These are phyloP conservation scores for Microcebus lehilahytsara DNA, from an alignment of 2,113 vertebrate species.

Conservation along the genomic window DNA sequence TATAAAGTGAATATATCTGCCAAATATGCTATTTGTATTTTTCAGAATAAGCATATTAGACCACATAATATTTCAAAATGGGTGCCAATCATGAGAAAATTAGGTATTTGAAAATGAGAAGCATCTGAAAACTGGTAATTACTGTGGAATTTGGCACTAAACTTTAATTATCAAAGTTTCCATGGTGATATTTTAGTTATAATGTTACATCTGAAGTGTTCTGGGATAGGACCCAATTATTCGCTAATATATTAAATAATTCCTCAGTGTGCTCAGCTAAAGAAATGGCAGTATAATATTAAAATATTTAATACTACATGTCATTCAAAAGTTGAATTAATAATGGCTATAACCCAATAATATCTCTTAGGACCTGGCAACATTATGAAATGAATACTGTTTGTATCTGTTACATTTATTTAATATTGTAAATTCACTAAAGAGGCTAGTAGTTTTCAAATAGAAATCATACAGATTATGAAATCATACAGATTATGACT, in stretches of 20 bases:
- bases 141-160: not conserved
- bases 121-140: not conserved
- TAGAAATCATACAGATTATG: not conserved
- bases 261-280: not conserved
- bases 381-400: not conserved
- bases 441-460: not conserved
- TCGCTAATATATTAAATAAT: not conserved
- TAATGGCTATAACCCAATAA: not conserved
- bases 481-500: not conserved
- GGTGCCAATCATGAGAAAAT: not conserved
- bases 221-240: not conserved
- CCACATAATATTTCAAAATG: not conserved
- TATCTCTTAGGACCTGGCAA: not conserved
- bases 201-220: not conserved
- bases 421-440: not conserved
- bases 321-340: not conserved
- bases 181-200: not conserved
- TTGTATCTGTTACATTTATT: not conserved
- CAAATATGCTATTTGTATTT: not conserved
- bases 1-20: not conserved
- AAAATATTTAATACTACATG: not conserved
- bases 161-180: not conserved
- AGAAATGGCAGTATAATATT: not conserved
- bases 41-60: not conserved
- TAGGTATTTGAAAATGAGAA: not conserved